A percentile compares a stretch with the other conserved stretches of the same genome.
Conservation (phyloP, 2,888 invertebrate genomes). For the Tiliacea citrago region DNA sequence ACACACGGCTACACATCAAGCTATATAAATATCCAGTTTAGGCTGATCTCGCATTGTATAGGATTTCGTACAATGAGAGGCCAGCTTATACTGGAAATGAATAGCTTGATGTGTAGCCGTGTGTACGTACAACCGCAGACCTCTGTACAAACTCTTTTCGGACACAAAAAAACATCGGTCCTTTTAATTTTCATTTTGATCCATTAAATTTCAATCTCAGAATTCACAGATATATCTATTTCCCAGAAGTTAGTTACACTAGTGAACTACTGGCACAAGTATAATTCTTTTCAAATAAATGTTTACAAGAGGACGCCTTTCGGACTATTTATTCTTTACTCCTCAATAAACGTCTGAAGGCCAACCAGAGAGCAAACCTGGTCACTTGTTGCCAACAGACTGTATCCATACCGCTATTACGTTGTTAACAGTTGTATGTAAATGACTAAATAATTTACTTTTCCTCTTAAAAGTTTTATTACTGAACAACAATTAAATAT, state of each 20-base stretch:
- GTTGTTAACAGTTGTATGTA: not conserved
- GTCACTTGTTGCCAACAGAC: not conserved
- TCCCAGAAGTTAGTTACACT: not conserved
- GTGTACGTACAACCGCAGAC: not conserved
- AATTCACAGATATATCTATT: not conserved
- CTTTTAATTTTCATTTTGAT: constrained; percentile 3
- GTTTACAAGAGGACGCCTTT: not conserved
- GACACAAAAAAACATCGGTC: not conserved
- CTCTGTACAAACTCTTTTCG: not conserved
- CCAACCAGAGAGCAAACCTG: not conserved
- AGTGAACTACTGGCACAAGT: not conserved
- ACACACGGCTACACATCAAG: too few species aligned
- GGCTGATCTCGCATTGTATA: too few species aligned
- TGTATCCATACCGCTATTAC: not conserved
- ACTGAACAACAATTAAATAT: not conserved
- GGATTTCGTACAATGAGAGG: too few species aligned
- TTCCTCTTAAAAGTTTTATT: constrained; percentile 11
- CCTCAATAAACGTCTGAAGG: constrained; percentile 7
- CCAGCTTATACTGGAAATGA: too few species aligned
- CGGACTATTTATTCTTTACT: constrained; percentile 8
- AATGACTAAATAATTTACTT: not conserved
- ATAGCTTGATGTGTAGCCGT: too few species aligned
- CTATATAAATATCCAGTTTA: too few species aligned
- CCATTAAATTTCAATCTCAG: not conserved
- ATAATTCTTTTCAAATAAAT: not conserved